Conservation (phyloP, 2,888 invertebrate genomes). For the Diadegma fenestrale region DNA sequence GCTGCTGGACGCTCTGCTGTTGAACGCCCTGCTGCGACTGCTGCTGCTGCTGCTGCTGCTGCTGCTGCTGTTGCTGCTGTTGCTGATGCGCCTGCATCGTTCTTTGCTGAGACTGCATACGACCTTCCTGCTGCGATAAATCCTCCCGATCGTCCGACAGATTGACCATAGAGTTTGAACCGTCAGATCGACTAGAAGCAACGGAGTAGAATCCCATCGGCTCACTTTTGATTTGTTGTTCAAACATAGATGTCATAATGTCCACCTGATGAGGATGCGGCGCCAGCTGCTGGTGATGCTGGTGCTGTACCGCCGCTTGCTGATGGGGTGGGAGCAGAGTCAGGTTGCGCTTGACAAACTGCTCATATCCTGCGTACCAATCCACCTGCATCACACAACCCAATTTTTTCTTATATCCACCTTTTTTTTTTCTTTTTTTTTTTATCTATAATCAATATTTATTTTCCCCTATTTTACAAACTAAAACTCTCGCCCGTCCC, state of each 20-base stretch:
- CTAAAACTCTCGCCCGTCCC: background rate
- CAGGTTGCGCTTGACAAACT: slow-evolving; percentile 85
- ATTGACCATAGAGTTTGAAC: slow-evolving; percentile 84
- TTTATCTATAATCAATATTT: background rate
- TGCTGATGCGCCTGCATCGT: slow-evolving; percentile 77
- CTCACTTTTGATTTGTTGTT: slow-evolving; percentile 90
- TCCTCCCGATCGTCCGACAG: slow-evolving; percentile 83
- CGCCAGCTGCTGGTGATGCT: slow-evolving; percentile 74
- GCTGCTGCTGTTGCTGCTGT: slow-evolving; percentile 84
- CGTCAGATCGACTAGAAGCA: slow-evolving; percentile 83
- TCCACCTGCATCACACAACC: slow-evolving; percentile 81
- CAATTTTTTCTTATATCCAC: slow-evolving; percentile 35
- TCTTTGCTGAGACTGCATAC: slow-evolving; percentile 83
- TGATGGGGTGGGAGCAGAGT: slow-evolving; percentile 84
- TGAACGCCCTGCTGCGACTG: slow-evolving; percentile 72
- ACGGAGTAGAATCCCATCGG: slow-evolving; percentile 88
- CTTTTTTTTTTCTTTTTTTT: background rate
- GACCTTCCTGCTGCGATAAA: slow-evolving; percentile 83
- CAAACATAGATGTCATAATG: slow-evolving; percentile 87
- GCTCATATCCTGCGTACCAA: slow-evolving; percentile 85
- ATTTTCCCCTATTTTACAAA: background rate
- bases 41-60: slow-evolving; percentile 83
- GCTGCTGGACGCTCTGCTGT: slow-evolving; percentile 76
- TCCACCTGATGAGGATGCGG: slow-evolving; percentile 78
- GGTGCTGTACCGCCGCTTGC: slow-evolving; percentile 76